Evolutionary conservation across 2,113 vertebrate genomes (phyloP), one percentile per base, ranked within the genome.

Genomic region (Mormyrus lacerda): DNA sequence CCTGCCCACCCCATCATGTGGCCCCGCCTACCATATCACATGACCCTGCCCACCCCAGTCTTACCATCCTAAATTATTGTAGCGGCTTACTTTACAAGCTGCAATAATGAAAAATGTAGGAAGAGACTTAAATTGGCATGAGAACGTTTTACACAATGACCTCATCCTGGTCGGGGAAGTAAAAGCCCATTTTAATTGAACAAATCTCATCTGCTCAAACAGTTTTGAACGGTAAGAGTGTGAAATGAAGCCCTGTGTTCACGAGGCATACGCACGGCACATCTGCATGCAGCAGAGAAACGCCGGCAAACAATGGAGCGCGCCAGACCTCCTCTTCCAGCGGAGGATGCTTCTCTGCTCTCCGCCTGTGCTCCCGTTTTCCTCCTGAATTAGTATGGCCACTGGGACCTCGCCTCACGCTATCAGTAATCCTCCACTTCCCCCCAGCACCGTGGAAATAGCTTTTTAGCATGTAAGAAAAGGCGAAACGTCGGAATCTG

Each of bases 341-440:
- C 17, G 24, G 82, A 84, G 44, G 35, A 42, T 42, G 82, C 39
- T 42, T 84, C 44, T 47, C 21, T 47, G 21, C 82, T 51, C 69
- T 24, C 69, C 4, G 31, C 45, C 35, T 17, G 35, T 79, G 73
- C 50, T 84, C 8, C 51, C 53, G 31, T 88, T 82, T 88, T 88
- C 45, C 50, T 51, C 31, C 45, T 31, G 21, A 58, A 83, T 89
- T 58, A 53, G 76, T 58, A 55, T 89, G 83, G 13, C 83, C 39
- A 44, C 13, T 13, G 50, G 51, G 19, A 13, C 21, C 83, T 50
- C n/a, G 3, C 42, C 58, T 13, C 21, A 58, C 83, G 27, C 53
- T 86, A 85, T 86, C 39, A 45, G 42, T 65, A 90, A 82, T 65
- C 47, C 61, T 45, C 88, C 45, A n/a, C 61, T 45, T 89, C 51